Base-by-base conservation (phyloP, 37 sponge, comb jelly and placozoan species). In the Cladorhizidae sp. region DNA sequence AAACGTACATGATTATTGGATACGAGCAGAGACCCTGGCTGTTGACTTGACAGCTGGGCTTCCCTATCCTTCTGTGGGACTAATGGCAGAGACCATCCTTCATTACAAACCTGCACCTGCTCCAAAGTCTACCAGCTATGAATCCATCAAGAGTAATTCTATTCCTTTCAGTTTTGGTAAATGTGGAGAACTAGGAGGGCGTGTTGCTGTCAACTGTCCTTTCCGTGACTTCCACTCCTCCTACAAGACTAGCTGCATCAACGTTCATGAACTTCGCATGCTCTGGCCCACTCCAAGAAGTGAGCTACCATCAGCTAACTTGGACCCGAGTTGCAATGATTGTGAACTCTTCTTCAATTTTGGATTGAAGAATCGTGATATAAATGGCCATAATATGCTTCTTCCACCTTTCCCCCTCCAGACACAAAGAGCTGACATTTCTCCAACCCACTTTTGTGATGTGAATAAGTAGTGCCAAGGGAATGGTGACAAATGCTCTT, bases 171-270 rank as follows among this genome's bases (percentile, higher is more conserved):
- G 26, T 22, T 54, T 50, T 33, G 17, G 33, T 25, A 37, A 54
- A 7, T 92, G 93, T 64, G 35, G 6, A 1, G 0, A 40, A 11
- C 3, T 15, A 64, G 62, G 57, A 28, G 40, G 45, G 8, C 89
- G 94, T 71, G 38, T 42, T 32, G 94, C 87, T 51, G 70, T 83
- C 20, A 93, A 93, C 57, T 93, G 94, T 72, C 94, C 94, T 12
- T 93, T 93, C 52, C 37, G 64, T 31, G 11, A 51, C 18, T 93
- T 78, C 57, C 67, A 42, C 33, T 35, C 83, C 26, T 75, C 58
- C 0, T 93, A 93, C 68, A 76, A 81, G 32, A 85, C 58, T 32
- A 31, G 62, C 5, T 93, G 93, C 73, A 56, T 85, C 22, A 80
- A 85, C 57, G 79, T 72, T 9, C 57, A 84, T 17, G 23, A 78